These are phyloP conservation scores for Diabrotica virgifera DNA, from an alignment of 1,140 invertebrate species.

Conservation along the genomic window DNA sequence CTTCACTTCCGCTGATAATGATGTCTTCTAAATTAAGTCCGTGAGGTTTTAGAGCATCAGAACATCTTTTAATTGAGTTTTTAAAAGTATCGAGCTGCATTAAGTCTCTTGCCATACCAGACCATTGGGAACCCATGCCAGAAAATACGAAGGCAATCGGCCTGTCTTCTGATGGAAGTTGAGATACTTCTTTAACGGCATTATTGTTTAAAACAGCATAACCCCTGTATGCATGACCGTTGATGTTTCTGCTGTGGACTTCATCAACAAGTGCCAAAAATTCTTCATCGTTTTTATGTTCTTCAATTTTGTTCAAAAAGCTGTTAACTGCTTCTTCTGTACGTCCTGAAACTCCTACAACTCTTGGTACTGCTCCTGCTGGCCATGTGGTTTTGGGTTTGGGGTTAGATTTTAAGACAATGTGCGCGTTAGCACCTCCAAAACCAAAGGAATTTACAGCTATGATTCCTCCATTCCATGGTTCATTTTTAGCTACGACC, in stretches of 20 bases:
- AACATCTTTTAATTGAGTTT: conserved; percentile 71
- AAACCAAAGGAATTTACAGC: conserved; percentile 96
- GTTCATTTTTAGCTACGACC: conserved; percentile 76
- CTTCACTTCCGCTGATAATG: conserved; percentile 70
- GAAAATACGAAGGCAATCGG: conserved; percentile 94
- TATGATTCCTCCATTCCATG: conserved; percentile 81
- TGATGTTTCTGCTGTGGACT: conserved; percentile 65
- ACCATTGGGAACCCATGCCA: conserved; percentile 97
- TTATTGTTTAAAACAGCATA: conserved; percentile 65
- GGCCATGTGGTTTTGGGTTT: conserved; percentile 63
- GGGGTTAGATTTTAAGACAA: conserved; percentile 77
- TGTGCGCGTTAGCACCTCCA: conserved; percentile 94
- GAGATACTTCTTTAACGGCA: conserved; percentile 29
- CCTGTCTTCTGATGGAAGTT: conserved; percentile 56
- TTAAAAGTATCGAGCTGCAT: conserved; percentile 79
- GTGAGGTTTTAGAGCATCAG: conserved; percentile 70
- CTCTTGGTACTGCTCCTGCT: conserved; percentile 58
- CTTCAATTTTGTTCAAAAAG: conserved; percentile 63
- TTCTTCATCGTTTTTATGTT: conserved; percentile 66
- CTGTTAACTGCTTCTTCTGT: conserved; percentile 75
- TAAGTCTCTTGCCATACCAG: conserved; percentile 85
- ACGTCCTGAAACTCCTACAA: conserved; percentile 78
- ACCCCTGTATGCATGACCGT: conserved; percentile 73
- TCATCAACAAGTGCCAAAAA: conserved; percentile 74
- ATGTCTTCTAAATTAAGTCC: conserved; percentile 80